Base-by-base conservation (phyloP, 2,113 vertebrate genomes). In the Marmota flaviventris region DNA sequence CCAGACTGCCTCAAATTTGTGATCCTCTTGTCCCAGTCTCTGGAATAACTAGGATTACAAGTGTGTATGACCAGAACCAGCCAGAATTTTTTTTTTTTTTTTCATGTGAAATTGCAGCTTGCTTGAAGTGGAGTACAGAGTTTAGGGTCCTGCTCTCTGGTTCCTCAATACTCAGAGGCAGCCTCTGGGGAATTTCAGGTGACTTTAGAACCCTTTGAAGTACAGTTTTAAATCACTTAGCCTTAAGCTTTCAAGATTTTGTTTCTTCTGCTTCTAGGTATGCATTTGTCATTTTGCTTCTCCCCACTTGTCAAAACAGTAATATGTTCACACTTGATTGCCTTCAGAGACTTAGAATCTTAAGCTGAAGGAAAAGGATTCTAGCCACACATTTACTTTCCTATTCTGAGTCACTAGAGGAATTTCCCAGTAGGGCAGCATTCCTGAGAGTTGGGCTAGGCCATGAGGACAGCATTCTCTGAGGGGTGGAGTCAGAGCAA, bases 391-490 rank as follows among this genome's bases (percentile, higher is more conserved):
- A 24, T 29, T 88, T 95, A 72, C 87, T 90, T 14, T 88, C 56
- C 72, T 81, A 79, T 20, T 88, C 73, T 92, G 94, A 96, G 85
- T 97, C 96, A 97, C 25, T 93, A 65, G 83, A 89, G 84, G 81
- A 93, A 92, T 94, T 97, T 69, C 79, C 79, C 53, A 78, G 93
- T 94, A 79, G 92, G 82, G 72, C 78, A 69, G 72, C 96, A 95
- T 98, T 98, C 92, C 88, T 89, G 70, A 96, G 88, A 85, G 81
- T 39, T 82, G 29, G 42, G 22, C 11, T n/a, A 61, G n/a, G 92
- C 83, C 24, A 56, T 0, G 2, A 85, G 58, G 53, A 73, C 27
- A 84, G 84, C 48, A 27, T 86, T 39, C 84, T 94, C 51, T 94
- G 48, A 93, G 78, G 93, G 96, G 81, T 92, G 85, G 93, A 95